These are phyloP conservation scores for Ischnura elegans DNA, from an alignment of 2,888 invertebrate genomes.

Conservation along the genomic window DNA sequence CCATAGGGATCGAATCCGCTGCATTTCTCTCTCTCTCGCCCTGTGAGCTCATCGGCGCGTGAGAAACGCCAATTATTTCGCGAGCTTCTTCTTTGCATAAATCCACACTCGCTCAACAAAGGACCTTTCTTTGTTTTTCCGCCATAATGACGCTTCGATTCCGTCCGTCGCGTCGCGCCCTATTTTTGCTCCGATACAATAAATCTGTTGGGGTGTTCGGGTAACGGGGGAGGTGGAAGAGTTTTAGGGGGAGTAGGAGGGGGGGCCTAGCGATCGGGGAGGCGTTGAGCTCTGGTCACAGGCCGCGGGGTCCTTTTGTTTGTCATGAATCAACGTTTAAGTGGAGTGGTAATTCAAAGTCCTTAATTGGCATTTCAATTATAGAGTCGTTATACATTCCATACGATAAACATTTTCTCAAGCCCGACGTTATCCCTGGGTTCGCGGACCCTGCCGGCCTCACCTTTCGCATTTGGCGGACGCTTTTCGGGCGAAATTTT, in stretches of 20 bases:
- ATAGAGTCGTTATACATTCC: conserved; percentile 26
- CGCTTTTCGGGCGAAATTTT: too few relatives aligned
- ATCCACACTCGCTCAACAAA: neutral
- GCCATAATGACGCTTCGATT: neutral
- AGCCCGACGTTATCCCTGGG: neutral
- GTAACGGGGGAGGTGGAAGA: too few relatives aligned
- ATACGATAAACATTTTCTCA: conserved; percentile 38
- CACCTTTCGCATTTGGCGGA: conserved; percentile 24
- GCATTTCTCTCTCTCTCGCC: too few relatives aligned
- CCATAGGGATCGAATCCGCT: too few relatives aligned
- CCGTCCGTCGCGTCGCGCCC: neutral
- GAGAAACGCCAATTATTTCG: neutral
- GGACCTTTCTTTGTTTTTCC: neutral
- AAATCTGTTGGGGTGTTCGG: neutral
- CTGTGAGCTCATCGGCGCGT: neutral
- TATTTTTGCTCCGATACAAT: neutral
- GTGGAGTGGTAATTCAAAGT: conserved; percentile 9
- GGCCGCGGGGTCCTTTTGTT: neutral
- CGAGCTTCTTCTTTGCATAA: neutral
- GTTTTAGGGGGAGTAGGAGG: neutral
- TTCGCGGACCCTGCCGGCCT: neutral
- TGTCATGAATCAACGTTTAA: conserved; percentile 31
- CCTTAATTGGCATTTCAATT: conserved; percentile 31
- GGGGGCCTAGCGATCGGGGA: neutral
- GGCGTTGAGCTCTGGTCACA: neutral